Base-by-base conservation (phyloP, 2,888 invertebrate species). In the Sinentomon sp. region DNA sequence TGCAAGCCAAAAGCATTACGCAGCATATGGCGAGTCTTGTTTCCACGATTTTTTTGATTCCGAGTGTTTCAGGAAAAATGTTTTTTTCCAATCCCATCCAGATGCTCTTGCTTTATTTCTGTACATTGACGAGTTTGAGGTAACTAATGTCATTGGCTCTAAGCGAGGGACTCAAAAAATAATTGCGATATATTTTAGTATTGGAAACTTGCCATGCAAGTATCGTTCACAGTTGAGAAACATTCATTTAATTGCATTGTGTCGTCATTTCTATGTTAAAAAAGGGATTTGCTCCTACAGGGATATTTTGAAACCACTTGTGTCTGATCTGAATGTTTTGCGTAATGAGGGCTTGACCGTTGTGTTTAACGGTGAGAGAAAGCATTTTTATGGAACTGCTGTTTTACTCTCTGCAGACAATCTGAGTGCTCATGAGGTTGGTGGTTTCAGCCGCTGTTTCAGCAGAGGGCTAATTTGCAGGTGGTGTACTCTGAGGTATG, bases 71-170 rank as follows among this genome's bases (percentile, higher is more conserved):
- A n/a, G n/a, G n/a, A n/a, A n/a, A n/a, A n/a, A n/a, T n/a, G n/a
- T n/a, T n/a, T n/a, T n/a, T n/a, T n/a, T n/a, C n/a, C n/a, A n/a
- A n/a, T n/a, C n/a, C n/a, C n/a, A n/a, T n/a, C n/a, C n/a, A n/a
- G n/a, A n/a, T n/a, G n/a, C n/a, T n/a, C n/a, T n/a, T n/a, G n/a
- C n/a, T n/a, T n/a, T 26, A 26, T 7, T 10, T 12, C 9, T 33
- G 13, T 33, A 33, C 16, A 33, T 7, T 17, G 33, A 33, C 16
- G 33, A 33, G 13, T 33, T 33, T 21, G 33, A 33, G 17, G 3
- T 33, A 17, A n/a, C 21, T 7, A 33, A 33, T 33, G 3, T 31
- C 6, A 19, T 33, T n/a, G 32, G 32, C 6, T 13, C 33, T 12
- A 33, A 33, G 18, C 6, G 17, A 13, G 30, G 7, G 17, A 32